A percentile compares a stretch with the other conserved stretches of the same genome.
Evolutionary conservation across 1,140 invertebrate species (phyloP).

Genomic region (Platorchestia sp.): DNA sequence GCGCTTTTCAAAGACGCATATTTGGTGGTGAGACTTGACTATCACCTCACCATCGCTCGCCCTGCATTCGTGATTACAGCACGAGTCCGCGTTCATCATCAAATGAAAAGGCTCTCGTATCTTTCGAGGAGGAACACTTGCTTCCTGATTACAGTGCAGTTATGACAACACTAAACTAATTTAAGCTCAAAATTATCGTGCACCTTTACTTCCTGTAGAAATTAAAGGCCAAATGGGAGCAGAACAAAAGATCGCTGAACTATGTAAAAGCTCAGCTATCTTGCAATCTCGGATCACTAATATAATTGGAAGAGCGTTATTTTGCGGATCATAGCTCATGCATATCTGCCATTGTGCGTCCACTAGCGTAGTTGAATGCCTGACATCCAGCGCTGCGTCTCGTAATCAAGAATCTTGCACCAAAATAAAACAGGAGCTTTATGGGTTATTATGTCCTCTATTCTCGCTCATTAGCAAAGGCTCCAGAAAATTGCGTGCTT

Average conservation of each 20-base stretch:
- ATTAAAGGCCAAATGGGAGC: background rate
- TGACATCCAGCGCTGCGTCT: background rate
- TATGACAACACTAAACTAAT: background rate
- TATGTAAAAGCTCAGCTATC: background rate
- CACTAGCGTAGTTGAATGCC: background rate
- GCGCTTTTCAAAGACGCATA: background rate
- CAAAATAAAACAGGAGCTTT: constrained; percentile 25
- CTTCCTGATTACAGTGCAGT: background rate
- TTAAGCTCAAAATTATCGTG: background rate
- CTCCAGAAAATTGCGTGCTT: constrained; percentile 26
- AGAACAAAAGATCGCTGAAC: background rate
- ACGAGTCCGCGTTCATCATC: background rate
- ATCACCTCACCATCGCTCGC: background rate
- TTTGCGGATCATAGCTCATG: background rate
- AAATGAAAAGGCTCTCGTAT: background rate
- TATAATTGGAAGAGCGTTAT: background rate
- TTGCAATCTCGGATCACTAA: background rate
- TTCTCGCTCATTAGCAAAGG: constrained; percentile 2
- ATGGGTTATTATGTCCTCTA: background rate
- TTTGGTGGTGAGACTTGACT: background rate
- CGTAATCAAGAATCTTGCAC: constrained; percentile 2
- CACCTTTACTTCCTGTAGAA: background rate
- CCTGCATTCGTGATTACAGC: background rate
- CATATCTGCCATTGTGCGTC: background rate
- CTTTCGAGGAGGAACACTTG: background rate